These are phyloP conservation scores for Dromaius novaehollandiae DNA, from an alignment of 2,113 vertebrate species.

Conservation along the genomic window DNA sequence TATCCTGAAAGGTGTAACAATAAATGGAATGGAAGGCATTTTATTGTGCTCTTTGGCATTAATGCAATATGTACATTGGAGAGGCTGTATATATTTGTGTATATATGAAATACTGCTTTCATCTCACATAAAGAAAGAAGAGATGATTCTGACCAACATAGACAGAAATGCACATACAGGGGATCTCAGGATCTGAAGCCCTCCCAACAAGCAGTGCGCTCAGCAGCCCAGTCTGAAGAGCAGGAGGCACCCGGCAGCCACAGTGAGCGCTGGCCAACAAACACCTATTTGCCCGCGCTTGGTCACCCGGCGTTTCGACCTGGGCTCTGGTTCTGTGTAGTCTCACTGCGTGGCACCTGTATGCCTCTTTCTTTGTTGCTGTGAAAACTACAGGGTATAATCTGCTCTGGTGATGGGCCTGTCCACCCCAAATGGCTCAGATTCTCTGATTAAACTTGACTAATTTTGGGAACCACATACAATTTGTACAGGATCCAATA, in stretches of 20 bases:
- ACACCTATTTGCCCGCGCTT: neutral
- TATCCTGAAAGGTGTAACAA: neutral
- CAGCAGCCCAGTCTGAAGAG: neutral
- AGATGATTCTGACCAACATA: neutral
- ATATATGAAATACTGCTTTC: neutral
- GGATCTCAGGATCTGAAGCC: neutral
- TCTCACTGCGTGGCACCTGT: neutral
- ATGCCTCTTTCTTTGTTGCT: no score
- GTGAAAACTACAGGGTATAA: neutral
- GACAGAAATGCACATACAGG: neutral
- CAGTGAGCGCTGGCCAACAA: neutral
- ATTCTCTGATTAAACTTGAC: neutral
- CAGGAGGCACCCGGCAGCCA: neutral
- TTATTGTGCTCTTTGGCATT: neutral
- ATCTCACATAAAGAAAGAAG: neutral
- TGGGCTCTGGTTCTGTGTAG: neutral
- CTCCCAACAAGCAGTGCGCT: neutral
- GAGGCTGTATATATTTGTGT: neutral
- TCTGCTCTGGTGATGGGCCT: neutral
- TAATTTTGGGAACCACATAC: fast-evolving
- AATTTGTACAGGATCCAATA: neutral
- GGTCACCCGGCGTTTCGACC: neutral
- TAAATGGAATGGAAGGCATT: neutral
- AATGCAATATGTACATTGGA: neutral
- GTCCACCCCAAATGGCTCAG: neutral